Evolutionary conservation across 2,888 invertebrate species (phyloP), one percentile per base, ranked within the genome.

Genomic region (Barypeithes pellucidus): DNA sequence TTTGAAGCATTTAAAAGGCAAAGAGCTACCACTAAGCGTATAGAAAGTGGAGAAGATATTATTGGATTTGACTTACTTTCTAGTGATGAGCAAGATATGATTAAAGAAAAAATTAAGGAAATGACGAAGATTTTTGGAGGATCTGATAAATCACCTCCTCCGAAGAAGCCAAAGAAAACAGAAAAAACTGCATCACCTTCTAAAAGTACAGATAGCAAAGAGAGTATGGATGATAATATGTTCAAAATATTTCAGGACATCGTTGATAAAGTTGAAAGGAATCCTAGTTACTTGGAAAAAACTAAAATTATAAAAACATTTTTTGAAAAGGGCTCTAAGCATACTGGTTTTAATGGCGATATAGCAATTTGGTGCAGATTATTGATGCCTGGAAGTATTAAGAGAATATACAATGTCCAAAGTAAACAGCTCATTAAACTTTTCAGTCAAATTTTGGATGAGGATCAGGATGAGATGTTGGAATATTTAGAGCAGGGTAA

Each of bases 381-480:
- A 77, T 86, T 98, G 20, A 86, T 98, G 62, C 98, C 97, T 0
- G 93, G 92, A 57, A 93, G 93, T 24, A 89, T 91, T 12, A 95
- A 96, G 84, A 88, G 95, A 74, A 91, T 97, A 36, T 98, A 97
- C 84, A 97, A 98, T 87, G 87, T 98, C 60, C 95, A 96, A 87
- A 96, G 94, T 83, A 97, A 96, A 84, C 96, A 97, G 82, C 88
- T 98, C 66, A 88, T 96, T 0, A 97, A 98, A 86, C 85, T 97
- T 52, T 97, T 96, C 84, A 92, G 95, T 54, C 90, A 91, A 86
- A 91, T 97, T 73, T 94, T 97, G 78, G 86, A 88, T 2, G 89
- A 89, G 0, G 91, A 92, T 84, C 92, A 91, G 75, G 91, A 93
- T 78, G 92, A 92, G 54, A 97, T 98, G 96, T 85, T 95, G 8